A percentile compares a stretch with the other conserved stretches of the same genome.
phyloP scores from a whole-genome alignment of 2,888 invertebrate species.

The Ligdia adustata region DNA sequence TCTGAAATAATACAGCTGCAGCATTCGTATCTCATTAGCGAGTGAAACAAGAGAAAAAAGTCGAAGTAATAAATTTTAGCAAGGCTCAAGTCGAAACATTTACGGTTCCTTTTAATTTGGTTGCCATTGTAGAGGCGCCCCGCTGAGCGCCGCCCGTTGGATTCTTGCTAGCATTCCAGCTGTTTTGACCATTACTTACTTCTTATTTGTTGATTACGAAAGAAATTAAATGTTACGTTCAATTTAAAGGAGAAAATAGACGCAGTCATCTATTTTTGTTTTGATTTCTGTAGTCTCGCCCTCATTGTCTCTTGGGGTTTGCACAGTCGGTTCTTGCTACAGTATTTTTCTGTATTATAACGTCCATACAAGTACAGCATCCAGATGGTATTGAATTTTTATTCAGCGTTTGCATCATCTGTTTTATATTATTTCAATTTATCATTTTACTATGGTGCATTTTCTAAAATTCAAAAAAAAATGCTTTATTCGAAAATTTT shows the following conservation, averaged over 20 bases:
- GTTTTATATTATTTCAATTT: too few relatives aligned
- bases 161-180: conserved; percentile 79
- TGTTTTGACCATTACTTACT: conserved; percentile 76
- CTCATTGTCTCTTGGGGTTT: conserved; percentile 9
- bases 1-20: conserved; percentile 74
- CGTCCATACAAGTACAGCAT: too few relatives aligned
- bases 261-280: conserved; percentile 20
- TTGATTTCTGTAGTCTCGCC: conserved; percentile 15
- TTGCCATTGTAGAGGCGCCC: conserved; percentile 79
- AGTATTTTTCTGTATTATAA: too few relatives aligned
- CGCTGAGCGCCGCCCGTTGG: conserved; percentile 73
- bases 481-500: too few relatives aligned
- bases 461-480: too few relatives aligned
- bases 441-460: too few relatives aligned
- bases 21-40: conserved; percentile 82
- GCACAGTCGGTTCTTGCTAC: conserved; percentile 4
- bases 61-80: conserved; percentile 80
- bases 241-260: conserved; percentile 39
- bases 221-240: conserved; percentile 61
- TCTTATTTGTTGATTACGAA: conserved; percentile 77
- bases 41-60: conserved; percentile 77
- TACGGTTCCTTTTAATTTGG: conserved; percentile 83
- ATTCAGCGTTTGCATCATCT: too few relatives aligned
- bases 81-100: conserved; percentile 80
- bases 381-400: too few relatives aligned